phyloP scores from a whole-genome alignment of 2,113 vertebrate genomes.

The Lophotis ruficrista region DNA sequence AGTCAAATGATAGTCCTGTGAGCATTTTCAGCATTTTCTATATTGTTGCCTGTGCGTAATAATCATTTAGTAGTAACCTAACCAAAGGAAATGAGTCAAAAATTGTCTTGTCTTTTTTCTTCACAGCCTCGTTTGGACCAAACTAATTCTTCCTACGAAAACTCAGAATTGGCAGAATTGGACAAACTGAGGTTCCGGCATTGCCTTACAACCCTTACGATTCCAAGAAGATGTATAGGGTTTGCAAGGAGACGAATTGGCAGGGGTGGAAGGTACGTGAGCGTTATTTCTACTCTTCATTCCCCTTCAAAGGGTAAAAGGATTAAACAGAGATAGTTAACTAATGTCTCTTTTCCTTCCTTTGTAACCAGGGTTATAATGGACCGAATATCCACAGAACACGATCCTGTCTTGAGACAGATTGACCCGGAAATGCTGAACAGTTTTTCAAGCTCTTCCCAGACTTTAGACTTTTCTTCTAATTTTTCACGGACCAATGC shows the following conservation, averaged over 20 bases:
- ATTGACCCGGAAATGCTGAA: constrained; percentile 86
- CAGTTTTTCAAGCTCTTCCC: constrained; percentile 79
- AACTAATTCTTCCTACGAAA: constrained; percentile 69
- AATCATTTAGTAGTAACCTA: neutral
- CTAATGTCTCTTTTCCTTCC: neutral
- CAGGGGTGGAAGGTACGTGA: constrained; percentile 88
- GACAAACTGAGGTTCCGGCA: constrained; percentile 83
- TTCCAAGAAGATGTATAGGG: constrained; percentile 86
- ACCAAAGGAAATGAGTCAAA: neutral
- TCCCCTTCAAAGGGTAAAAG: neutral
- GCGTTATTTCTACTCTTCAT: neutral
- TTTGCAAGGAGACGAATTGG: constrained; percentile 87
- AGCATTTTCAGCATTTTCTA: neutral
- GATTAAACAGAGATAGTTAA: neutral
- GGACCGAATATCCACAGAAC: constrained; percentile 86
- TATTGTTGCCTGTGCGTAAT: neutral
- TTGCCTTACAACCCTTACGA: constrained; percentile 87
- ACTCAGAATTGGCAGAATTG: constrained; percentile 77
- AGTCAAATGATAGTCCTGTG: neutral
- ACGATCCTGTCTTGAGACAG: constrained; percentile 83
- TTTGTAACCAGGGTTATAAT: constrained; percentile 81
- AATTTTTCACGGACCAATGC: constrained; percentile 84
- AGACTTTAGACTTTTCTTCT: constrained; percentile 80
- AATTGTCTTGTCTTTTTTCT: neutral
- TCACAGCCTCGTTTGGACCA: constrained; percentile 84